Percentiles rank a stretch among this genome's conserved stretches.
Evolutionary conservation across 35 echinoderm and acorn worm species (phyloP).

Genomic region (Nesometra sesokonis): DNA sequence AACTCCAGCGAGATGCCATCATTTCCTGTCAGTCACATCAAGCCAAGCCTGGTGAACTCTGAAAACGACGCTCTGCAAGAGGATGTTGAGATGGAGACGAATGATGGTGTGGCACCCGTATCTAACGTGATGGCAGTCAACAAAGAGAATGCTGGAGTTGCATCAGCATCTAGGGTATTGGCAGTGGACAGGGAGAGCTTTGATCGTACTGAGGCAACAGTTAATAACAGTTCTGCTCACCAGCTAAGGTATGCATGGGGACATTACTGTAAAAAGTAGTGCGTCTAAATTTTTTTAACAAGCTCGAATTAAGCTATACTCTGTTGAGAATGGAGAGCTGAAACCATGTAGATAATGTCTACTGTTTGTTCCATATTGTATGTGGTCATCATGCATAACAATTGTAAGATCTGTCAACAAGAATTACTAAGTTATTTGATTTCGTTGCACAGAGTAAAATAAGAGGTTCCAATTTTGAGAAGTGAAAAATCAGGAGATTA

Average conservation of each 20-base stretch:
- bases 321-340: no score
- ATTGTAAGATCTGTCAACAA: no score
- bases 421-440: no score
- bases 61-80: not conserved
- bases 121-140: not conserved
- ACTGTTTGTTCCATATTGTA: no score
- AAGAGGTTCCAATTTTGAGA: no score
- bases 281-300: no score
- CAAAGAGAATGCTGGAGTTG: slow-evolving; percentile 8
- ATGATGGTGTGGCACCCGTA: not conserved
- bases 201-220: slow-evolving; percentile 34
- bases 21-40: slow-evolving; percentile 73
- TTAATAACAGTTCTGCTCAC: slow-evolving; percentile 29
- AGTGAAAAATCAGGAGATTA: no score
- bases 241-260: slow-evolving; percentile 18
- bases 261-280: no score
- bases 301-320: no score
- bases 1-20: slow-evolving; percentile 43
- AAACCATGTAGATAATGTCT: no score
- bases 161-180: not conserved
- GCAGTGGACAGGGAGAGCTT: slow-evolving; percentile 30
- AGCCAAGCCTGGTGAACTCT: not conserved
- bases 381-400: no score
- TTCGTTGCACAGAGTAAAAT: no score
- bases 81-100: not conserved